Conservation (phyloP, 2,113 vertebrate genomes). For the Recurvirostra avosetta region DNA sequence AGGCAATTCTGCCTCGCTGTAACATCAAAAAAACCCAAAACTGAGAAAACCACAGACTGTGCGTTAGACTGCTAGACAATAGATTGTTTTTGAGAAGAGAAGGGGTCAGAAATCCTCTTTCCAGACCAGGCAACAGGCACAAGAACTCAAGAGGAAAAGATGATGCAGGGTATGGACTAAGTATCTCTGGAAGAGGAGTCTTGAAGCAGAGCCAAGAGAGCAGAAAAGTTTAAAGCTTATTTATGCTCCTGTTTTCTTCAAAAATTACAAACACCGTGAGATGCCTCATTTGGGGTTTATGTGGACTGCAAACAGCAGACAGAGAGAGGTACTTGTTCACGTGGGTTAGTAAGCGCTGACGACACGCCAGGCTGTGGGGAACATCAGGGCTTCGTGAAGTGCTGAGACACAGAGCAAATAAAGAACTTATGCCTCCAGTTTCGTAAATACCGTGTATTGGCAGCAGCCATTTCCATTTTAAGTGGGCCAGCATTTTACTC, state of each 20-base stretch:
- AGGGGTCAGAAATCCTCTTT: background rate
- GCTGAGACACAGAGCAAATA: slow-evolving; percentile 4
- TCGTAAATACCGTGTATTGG: background rate
- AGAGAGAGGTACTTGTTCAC: background rate
- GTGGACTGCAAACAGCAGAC: background rate
- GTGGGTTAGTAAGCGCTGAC: background rate
- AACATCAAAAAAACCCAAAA: background rate
- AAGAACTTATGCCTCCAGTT: slow-evolving; percentile 22
- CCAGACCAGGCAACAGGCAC: background rate
- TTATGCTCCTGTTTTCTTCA: background rate
- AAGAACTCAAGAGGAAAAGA: background rate
- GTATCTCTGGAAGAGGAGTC: background rate
- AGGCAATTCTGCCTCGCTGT: background rate
- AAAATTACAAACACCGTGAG: background rate
- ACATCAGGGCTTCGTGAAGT: background rate
- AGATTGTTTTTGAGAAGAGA: background rate
- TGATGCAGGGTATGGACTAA: background rate
- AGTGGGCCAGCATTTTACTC: slow-evolving; percentile 38
- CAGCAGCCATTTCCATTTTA: slow-evolving; percentile 51
- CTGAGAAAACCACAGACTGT: background rate
- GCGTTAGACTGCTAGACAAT: background rate
- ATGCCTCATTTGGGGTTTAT: background rate
- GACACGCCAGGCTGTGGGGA: background rate
- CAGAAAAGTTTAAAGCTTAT: background rate
- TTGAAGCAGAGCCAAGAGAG: background rate